Evolutionary conservation across 2,797 vertebrate species (phyloP), one percentile per base, ranked within the genome.

Genomic region (Bradypodion pumilum): DNA sequence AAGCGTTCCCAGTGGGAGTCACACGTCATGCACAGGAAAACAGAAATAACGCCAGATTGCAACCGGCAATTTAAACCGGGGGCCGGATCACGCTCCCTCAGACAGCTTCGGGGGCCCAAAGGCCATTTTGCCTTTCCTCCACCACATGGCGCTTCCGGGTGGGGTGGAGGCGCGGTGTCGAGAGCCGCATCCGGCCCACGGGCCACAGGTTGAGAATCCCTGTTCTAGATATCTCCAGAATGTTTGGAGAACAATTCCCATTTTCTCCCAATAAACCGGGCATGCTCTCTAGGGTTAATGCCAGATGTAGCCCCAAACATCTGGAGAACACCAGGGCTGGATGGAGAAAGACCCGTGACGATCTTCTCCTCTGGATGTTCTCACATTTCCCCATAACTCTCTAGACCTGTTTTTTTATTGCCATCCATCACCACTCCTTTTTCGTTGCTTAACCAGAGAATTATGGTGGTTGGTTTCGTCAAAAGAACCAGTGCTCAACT

Each of bases 361-460:
- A 65, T 62, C 81, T 10, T 0, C 60, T n/a, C 19, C 2, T 52
- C 7, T 2, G 10, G 68, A 76, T 79, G 52, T 59, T 49, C 44
- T 68, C 84, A 21, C 19, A 5, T 69, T 86, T 74, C 81, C 77
- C 81, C 69, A 29, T 4, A 37, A 16, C 16, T 87, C n/a, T 76
- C 74, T 62, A 32, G 81, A 37, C n/a, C 15, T 13, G 27, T 32
- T 89, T n/a, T n/a, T n/a, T 27, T 56, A 44, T 89, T 89, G 83
- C 56, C 35, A 4, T 32, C 56, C 16, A 23, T 29, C 29, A 65
- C 16, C 13, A 16, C 13, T 3, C 32, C 60, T 12, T 13, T 63
- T n/a, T 66, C 46, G 32, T 19, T 74, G 29, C 65, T 42, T 25
- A 60, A 78, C 75, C 29, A 40, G 19, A 52, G 13, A 42, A 74